phyloP scores from a whole-genome alignment of 2,797 vertebrate genomes.

The Takifugu rubripes region DNA sequence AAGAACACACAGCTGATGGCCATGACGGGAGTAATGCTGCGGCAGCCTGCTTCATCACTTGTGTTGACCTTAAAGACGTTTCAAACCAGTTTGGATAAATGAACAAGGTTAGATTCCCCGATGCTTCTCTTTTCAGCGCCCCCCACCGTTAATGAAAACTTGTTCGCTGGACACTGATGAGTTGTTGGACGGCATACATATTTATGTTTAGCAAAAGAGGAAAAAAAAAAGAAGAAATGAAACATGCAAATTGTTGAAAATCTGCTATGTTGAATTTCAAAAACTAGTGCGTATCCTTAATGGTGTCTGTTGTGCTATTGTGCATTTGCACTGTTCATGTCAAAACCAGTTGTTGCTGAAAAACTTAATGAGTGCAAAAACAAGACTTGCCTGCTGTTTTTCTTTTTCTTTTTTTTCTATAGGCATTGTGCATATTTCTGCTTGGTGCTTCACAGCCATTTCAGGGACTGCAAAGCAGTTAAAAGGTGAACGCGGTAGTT shows the following conservation, averaged over 20 bases:
- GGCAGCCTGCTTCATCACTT: conserved; percentile 46
- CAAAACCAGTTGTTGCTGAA: conserved; percentile 62
- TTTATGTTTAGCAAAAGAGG: conserved; percentile 55
- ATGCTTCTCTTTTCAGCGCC: conserved; percentile 36
- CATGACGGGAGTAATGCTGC: conserved; percentile 50
- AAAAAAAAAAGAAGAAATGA: conserved; percentile 42
- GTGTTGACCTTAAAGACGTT: conserved; percentile 45
- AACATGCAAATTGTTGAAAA: conserved; percentile 65
- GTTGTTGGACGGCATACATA: conserved; percentile 38
- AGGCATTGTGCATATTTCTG: not conserved
- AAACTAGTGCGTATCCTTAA: conserved; percentile 66
- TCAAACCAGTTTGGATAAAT: conserved; percentile 41
- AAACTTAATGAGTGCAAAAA: conserved; percentile 62
- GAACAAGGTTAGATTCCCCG: conserved; percentile 49
- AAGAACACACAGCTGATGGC: conserved; percentile 34
- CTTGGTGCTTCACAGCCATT: conserved; percentile 10
- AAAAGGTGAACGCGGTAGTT: not conserved
- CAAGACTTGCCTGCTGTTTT: conserved; percentile 33
- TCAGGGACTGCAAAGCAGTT: not conserved
- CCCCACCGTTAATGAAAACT: conserved; percentile 35
- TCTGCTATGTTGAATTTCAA: conserved; percentile 67
- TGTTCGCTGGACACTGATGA: conserved; percentile 49
- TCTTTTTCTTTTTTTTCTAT: conserved; percentile 16
- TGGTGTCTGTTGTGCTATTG: conserved; percentile 71
- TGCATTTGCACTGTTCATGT: conserved; percentile 76